Base-by-base conservation (phyloP, 2,113 vertebrate species). In the Cinclus mexicanus region DNA sequence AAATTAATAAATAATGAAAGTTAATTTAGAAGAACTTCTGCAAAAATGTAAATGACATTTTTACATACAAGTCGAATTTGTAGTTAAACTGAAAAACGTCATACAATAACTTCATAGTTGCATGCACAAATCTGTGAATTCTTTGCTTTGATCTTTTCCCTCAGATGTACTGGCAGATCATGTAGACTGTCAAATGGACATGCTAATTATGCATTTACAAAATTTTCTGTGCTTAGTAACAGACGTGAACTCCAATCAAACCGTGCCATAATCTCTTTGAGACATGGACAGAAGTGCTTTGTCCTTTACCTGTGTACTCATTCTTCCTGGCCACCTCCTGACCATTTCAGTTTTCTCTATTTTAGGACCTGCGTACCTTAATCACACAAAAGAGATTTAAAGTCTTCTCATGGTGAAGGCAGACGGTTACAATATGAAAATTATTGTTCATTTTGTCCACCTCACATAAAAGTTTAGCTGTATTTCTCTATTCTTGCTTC, bases 1-100 rank as follows among this genome's bases (percentile, higher is more conserved):
- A 95, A 85, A 96, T 97, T 91, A 97, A 96, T 96, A 95, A 95
- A 95, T 97, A 96, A 97, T 93, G 85, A 90, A 95, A 91, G 93
- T 83, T 96, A 96, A 96, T 96, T 95, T 92, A 59, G 68, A 67
- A 90, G 88, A 92, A 94, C 76, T 87, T 96, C 85, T 94, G 64
- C 28, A 84, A 83, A 95, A 96, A 90, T 67, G n/a, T 91, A 91
- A 90, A 87, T 95, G 42, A 90, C 90, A 78, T 88, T 96, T 96
- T 96, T 94, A 92, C 93, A 83, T 67, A 95, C 85, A 94, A 95
- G 92, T 71, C 49, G 87, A 86, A 95, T 92, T 93, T 95, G 92
- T 94, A 88, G 82, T 94, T 93, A 80, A 97, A 85, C 85, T 29
- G 71, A 74, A 74, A 94, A 92, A 55, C n/a, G 11, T 70, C 83